phyloP scores from a whole-genome alignment of 2,113 vertebrate species.

The Saguinus midas region DNA sequence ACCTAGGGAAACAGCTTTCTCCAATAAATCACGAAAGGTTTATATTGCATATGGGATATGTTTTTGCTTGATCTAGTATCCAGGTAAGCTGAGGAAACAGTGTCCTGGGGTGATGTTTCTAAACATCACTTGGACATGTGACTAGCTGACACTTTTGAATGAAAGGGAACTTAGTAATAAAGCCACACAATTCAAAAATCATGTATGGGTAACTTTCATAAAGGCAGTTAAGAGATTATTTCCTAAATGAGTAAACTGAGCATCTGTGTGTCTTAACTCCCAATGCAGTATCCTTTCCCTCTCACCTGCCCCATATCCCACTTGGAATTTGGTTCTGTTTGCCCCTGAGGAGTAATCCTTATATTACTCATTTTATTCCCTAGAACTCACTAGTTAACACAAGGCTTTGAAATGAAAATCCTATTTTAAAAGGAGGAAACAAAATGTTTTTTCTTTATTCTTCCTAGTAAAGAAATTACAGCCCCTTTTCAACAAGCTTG shows the following conservation, averaged over 20 bases:
- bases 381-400: neutral
- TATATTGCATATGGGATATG: neutral
- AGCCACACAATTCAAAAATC: neutral
- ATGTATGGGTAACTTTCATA: neutral
- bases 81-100: neutral
- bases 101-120: neutral
- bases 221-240: neutral
- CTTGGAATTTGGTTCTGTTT: neutral
- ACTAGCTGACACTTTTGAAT: neutral
- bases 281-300: rapidly evolving
- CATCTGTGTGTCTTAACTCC: neutral
- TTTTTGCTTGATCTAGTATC: neutral
- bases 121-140: neutral
- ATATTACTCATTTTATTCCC: neutral
- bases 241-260: neutral
- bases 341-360: neutral
- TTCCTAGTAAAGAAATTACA: neutral
- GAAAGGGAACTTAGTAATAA: neutral
- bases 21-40: neutral
- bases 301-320: neutral
- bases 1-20: neutral
- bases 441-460: neutral
- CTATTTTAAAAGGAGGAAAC: neutral
- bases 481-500: neutral
- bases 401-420: constrained; percentile 38